Evolutionary conservation across 2,888 invertebrate species (phyloP).

Genomic region (Apomyelois bistriatella): DNA sequence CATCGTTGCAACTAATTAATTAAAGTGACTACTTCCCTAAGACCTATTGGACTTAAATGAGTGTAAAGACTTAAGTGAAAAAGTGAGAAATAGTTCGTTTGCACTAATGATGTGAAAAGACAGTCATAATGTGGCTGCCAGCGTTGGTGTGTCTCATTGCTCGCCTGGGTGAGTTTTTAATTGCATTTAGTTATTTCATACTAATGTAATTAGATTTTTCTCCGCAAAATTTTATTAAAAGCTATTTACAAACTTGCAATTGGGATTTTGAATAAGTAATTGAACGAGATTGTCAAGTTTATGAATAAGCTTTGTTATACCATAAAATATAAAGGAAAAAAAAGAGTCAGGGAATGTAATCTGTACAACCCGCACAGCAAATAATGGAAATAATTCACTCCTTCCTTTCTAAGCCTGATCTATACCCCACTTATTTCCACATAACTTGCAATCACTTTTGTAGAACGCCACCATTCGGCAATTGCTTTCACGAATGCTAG

Average conservation of each 20-base stretch:
- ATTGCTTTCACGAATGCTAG: background rate
- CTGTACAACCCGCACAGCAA: background rate
- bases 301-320: no score
- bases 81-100: conserved; percentile 26
- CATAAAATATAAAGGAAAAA: no score
- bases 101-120: conserved; percentile 65
- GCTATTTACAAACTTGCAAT: background rate
- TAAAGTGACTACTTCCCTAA: background rate
- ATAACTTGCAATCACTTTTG: conserved; percentile 11
- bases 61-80: conserved; percentile 26
- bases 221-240: background rate
- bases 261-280: conserved; percentile 2
- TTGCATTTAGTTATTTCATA: background rate
- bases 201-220: background rate
- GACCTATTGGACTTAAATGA: background rate
- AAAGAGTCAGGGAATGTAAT: background rate
- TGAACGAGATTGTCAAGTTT: background rate
- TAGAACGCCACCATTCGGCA: background rate
- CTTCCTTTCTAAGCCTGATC: conserved; percentile 6
- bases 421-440: conserved; percentile 5
- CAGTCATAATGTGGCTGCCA: conserved; percentile 62
- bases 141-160: conserved; percentile 60
- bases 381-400: conserved; percentile 5
- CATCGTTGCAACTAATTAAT: background rate
- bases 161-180: conserved; percentile 54